Conservation (phyloP, 2,888 invertebrate species). For the Hirtodrosophila histrioides region DNA sequence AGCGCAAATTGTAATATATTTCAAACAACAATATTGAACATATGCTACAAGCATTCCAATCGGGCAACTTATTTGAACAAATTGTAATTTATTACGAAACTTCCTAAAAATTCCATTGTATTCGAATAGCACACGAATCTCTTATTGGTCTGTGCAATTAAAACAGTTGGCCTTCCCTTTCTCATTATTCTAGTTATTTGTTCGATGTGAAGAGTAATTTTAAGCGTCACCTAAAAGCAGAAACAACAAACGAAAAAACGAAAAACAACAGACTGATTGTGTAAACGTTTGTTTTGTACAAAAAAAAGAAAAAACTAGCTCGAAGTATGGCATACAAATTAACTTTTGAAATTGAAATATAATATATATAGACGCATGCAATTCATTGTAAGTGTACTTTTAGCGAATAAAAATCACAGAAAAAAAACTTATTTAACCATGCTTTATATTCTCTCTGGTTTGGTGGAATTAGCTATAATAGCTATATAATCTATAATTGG, state of each 20-base stretch:
- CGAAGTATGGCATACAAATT: slow-evolving; percentile 35
- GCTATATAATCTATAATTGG: no score
- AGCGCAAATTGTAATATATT: slow-evolving; percentile 47
- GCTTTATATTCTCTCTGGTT: slow-evolving; percentile 7
- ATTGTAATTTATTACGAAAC: slow-evolving; percentile 46
- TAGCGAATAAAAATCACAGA: slow-evolving; percentile 58
- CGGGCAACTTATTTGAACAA: slow-evolving; percentile 67
- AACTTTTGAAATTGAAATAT: slow-evolving; percentile 49
- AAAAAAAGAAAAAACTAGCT: slow-evolving; percentile 46
- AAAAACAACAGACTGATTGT: slow-evolving; percentile 70
- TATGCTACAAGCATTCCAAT: slow-evolving; percentile 70
- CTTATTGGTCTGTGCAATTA: slow-evolving; percentile 55
- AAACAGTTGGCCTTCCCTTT: slow-evolving; percentile 38
- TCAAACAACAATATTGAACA: slow-evolving; percentile 32
- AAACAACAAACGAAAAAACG: slow-evolving; percentile 41
- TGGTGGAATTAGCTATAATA: background rate
- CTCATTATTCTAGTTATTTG: slow-evolving; percentile 50
- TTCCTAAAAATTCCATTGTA: slow-evolving; percentile 29
- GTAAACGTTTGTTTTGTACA: slow-evolving; percentile 68
- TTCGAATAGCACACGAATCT: slow-evolving; percentile 68
- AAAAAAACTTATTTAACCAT: slow-evolving; percentile 12
- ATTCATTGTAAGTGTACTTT: slow-evolving; percentile 56
- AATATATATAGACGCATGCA: slow-evolving; percentile 51
- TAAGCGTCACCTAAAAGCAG: slow-evolving; percentile 55
- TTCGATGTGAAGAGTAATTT: slow-evolving; percentile 50